Evolutionary conservation across 2,888 invertebrate species (phyloP).

Genomic region (Piscicola geometra): DNA sequence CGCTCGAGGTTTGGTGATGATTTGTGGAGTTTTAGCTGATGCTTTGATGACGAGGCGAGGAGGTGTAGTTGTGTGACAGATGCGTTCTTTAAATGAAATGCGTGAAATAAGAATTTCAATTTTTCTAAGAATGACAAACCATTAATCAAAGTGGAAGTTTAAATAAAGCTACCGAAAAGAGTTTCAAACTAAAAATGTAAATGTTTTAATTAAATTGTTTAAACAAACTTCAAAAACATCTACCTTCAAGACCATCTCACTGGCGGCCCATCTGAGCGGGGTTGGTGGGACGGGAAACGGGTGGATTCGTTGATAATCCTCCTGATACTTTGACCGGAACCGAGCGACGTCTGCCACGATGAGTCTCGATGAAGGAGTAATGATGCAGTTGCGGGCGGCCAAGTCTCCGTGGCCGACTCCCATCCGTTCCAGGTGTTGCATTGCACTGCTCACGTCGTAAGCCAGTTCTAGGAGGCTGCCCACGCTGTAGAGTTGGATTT

Average conservation of each 20-base stretch:
- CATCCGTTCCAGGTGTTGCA: constrained; percentile 19
- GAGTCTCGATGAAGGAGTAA: neutral
- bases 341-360: neutral
- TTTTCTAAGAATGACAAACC: too few relatives aligned
- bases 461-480: constrained; percentile 8
- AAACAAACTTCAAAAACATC: too few relatives aligned
- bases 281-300: neutral
- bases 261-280: neutral
- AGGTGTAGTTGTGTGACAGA: too few relatives aligned
- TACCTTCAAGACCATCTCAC: neutral
- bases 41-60: too few relatives aligned
- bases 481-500: constrained; percentile 9
- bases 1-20: too few relatives aligned
- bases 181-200: too few relatives aligned
- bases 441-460: constrained; percentile 5
- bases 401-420: constrained; percentile 26
- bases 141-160: too few relatives aligned
- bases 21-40: too few relatives aligned
- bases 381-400: constrained; percentile 27
- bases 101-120: too few relatives aligned
- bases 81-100: too few relatives aligned
- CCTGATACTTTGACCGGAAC: neutral
- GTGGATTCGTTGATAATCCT: neutral
- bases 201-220: too few relatives aligned
- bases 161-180: too few relatives aligned